Conservation (phyloP, 2,113 vertebrate species). For the Pipra filicauda region DNA sequence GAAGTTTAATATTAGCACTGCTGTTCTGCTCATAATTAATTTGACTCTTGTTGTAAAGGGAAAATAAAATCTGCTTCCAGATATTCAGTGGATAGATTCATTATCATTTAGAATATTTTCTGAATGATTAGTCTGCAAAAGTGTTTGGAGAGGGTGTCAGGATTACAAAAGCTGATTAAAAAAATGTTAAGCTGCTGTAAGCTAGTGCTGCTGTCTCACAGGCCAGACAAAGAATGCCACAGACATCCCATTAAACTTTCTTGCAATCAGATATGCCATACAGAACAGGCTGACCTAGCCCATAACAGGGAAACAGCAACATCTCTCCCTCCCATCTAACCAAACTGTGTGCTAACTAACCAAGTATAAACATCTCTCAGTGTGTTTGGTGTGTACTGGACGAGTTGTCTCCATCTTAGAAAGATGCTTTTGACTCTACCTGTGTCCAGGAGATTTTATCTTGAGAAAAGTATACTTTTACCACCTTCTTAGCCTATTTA, state of each 20-base stretch:
- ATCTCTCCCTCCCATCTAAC: not conserved
- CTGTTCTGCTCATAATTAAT: not conserved
- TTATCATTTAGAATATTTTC: not conserved
- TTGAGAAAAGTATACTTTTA: not conserved
- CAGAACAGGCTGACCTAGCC: not conserved
- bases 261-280: not conserved
- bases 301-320: not conserved
- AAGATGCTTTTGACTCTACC: not conserved
- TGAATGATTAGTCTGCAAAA: not conserved
- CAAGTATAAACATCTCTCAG: not conserved
- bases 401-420: not conserved
- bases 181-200: not conserved
- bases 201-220: not conserved
- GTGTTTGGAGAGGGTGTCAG: not conserved
- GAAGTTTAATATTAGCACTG: not conserved
- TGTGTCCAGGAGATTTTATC: not conserved
- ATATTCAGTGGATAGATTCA: not conserved
- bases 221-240: not conserved
- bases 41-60: not conserved
- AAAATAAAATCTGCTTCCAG: not conserved
- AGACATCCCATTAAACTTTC: not conserved
- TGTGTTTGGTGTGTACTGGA: accelerated
- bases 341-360: not conserved
- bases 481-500: not conserved
- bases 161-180: not conserved